Percentiles rank a stretch among this genome's conserved stretches.
Evolutionary conservation across 2,797 vertebrate species (phyloP).

Genomic region (Balearica regulorum): DNA sequence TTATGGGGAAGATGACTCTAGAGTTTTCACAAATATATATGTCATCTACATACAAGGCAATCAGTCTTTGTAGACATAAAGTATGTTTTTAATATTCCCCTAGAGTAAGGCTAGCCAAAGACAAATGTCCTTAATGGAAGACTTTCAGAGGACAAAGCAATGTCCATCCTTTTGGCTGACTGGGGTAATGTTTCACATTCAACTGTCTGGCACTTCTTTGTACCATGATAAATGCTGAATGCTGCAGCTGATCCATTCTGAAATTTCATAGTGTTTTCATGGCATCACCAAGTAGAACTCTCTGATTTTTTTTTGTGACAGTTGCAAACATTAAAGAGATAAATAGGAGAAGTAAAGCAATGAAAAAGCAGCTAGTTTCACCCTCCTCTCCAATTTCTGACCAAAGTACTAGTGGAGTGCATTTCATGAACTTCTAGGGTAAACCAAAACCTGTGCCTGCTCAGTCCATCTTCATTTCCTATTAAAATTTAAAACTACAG

Average conservation of each 20-base stretch:
- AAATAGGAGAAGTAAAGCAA: neutral
- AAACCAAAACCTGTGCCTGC: neutral
- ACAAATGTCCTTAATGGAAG: neutral
- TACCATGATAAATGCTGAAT: neutral
- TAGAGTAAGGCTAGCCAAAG: neutral
- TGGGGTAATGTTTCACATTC: neutral
- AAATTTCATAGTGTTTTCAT: neutral
- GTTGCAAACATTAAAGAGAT: neutral
- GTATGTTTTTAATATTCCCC: constrained; percentile 5
- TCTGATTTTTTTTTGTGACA: neutral
- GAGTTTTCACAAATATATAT: neutral
- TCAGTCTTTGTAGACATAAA: neutral
- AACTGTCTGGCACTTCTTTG: neutral
- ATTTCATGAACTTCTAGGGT: neutral
- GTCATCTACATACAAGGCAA: neutral
- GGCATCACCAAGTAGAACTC: neutral
- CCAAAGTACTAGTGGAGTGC: neutral
- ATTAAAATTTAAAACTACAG: neutral
- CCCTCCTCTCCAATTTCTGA: neutral
- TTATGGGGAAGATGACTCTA: neutral
- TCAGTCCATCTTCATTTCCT: neutral
- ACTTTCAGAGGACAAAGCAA: constrained; percentile 6
- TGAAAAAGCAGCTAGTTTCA: neutral
- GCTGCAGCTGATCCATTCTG: neutral
- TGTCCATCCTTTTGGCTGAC: neutral